These are phyloP conservation scores for Raja brachyura DNA, from an alignment of 2,113 vertebrate genomes.

Conservation along the genomic window DNA sequence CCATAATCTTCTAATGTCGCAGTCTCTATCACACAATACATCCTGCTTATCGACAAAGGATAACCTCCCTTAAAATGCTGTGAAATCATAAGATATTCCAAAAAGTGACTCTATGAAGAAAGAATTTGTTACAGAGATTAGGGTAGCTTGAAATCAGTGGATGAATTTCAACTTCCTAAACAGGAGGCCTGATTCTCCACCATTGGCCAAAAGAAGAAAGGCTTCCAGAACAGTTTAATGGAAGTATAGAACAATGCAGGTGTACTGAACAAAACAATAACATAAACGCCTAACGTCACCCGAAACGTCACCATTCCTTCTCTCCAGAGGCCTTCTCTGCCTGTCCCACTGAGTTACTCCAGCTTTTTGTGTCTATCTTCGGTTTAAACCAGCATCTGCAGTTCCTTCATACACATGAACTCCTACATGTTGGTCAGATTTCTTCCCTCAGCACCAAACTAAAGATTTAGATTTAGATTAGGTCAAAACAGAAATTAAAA, in stretches of 20 bases:
- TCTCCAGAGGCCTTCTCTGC: too few species aligned
- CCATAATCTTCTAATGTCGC: background rate
- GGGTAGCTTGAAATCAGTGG: background rate
- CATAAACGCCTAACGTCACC: too few species aligned
- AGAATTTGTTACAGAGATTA: background rate
- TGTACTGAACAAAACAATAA: background rate
- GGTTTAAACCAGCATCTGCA: too few species aligned
- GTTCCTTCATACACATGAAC: background rate
- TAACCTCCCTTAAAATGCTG: background rate
- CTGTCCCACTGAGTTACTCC: too few species aligned
- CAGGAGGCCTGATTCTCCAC: background rate
- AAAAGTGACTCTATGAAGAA: background rate
- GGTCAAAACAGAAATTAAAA: background rate
- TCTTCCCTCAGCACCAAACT: background rate
- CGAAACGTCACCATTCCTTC: too few species aligned
- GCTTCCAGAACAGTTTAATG: background rate
- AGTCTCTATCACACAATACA: background rate
- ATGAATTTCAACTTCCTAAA: background rate
- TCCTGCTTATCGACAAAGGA: background rate
- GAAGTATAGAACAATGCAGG: background rate
- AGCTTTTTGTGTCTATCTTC: too few species aligned
- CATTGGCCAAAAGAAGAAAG: background rate
- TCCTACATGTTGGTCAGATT: background rate
- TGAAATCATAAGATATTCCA: background rate
- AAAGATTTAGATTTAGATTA: background rate